phyloP scores from a whole-genome alignment of 1,140 invertebrate genomes.

The Lethocerus indicus region DNA sequence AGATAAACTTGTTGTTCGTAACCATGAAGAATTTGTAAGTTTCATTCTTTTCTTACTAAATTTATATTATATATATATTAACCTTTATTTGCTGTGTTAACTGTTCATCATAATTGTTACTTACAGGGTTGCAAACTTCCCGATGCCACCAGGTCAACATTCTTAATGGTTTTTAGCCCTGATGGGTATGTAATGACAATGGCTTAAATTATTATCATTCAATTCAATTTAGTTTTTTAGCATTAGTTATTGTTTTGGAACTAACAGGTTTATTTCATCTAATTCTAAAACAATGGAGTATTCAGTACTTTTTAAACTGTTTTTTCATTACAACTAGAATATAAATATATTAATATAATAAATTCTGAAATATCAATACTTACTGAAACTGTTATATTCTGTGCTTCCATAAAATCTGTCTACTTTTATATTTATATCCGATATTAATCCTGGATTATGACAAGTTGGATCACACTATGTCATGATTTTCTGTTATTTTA shows the following conservation, averaged over 20 bases:
- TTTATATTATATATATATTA: background rate
- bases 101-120: background rate
- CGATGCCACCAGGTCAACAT: slow-evolving; percentile 54
- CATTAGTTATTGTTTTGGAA: background rate
- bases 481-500: no score
- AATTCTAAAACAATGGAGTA: background rate
- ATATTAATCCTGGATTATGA: no score
- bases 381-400: no score
- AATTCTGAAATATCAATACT: no score
- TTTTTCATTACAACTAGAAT: no score
- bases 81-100: background rate
- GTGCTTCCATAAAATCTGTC: no score
- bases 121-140: slow-evolving; percentile 47
- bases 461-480: no score
- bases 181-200: slow-evolving; percentile 42
- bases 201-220: slow-evolving; percentile 9
- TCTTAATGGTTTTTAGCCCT: slow-evolving; percentile 72
- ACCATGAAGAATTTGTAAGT: slow-evolving; percentile 19
- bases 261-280: background rate
- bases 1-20: slow-evolving; percentile 14
- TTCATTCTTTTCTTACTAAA: background rate
- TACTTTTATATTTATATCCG: no score
- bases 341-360: no score
- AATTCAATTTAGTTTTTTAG: slow-evolving; percentile 3
- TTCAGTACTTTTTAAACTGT: no score